Evolutionary conservation across 2,888 invertebrate species (phyloP).

Genomic region (Odontocolon sp.): DNA sequence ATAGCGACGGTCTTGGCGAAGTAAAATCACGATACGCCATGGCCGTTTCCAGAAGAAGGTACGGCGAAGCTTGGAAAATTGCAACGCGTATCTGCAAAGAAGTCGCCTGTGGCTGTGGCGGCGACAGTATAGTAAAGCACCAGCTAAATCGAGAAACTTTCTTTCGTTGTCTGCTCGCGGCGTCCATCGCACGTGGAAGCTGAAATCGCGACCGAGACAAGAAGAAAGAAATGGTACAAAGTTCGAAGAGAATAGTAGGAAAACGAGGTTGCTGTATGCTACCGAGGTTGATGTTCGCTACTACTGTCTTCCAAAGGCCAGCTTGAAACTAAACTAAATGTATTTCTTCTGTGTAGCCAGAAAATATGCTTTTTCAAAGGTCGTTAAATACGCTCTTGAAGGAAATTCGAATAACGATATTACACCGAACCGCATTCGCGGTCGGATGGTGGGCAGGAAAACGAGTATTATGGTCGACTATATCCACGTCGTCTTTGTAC

Average conservation of each 20-base stretch:
- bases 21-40: constrained; percentile 19
- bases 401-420: not conserved
- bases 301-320: constrained; percentile 22
- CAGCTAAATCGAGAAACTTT: constrained; percentile 56
- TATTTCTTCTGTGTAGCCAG: not conserved
- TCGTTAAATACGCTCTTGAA: constrained; percentile 8
- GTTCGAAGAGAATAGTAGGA: constrained; percentile 29
- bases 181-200: constrained; percentile 27
- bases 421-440: not conserved
- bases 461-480: constrained; percentile 6
- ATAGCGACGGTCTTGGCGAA: not conserved
- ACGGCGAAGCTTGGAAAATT: constrained; percentile 35
- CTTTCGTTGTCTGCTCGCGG: constrained; percentile 36
- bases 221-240: constrained; percentile 45
- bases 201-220: constrained; percentile 36
- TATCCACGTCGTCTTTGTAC: constrained; percentile 53
- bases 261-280: constrained; percentile 15
- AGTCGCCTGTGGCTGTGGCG: constrained; percentile 21
- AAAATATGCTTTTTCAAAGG: not conserved
- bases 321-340: not conserved
- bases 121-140: not conserved
- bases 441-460: not conserved
- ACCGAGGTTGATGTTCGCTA: constrained; percentile 7
- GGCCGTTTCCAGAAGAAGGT: constrained; percentile 10
- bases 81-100: constrained; percentile 21